Conservation (phyloP, 2,888 invertebrate species). For the Pseudococcus jackbeardsleyi region DNA sequence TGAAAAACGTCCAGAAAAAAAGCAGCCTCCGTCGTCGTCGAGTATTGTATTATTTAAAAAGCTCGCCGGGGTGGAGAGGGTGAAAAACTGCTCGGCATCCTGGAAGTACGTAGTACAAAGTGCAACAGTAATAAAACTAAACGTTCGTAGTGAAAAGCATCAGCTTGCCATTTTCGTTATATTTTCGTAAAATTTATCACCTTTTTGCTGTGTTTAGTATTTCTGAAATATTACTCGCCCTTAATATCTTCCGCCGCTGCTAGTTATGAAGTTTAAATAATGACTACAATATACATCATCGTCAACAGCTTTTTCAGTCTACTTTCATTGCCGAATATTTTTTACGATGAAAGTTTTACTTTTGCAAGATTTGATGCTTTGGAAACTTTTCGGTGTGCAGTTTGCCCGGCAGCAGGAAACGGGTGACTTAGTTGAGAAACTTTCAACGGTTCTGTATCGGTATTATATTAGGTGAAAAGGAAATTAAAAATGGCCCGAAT, state of each 20-base stretch:
- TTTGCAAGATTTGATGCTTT: slow-evolving; percentile 58
- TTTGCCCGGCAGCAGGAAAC: not conserved
- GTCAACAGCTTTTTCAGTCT: slow-evolving; percentile 62
- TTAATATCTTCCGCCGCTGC: slow-evolving; percentile 60
- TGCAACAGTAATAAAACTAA: slow-evolving; percentile 57
- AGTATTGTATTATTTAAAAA: slow-evolving; percentile 54
- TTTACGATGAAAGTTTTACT: slow-evolving; percentile 61
- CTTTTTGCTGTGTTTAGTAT: slow-evolving; percentile 55
- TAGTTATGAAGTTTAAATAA: slow-evolving; percentile 64
- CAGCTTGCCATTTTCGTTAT: slow-evolving; percentile 57
- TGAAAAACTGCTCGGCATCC: not conserved
- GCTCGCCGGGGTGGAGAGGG: not conserved
- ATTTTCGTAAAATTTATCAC: slow-evolving; percentile 61
- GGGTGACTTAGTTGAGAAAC: slow-evolving; percentile 32
- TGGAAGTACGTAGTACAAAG: slow-evolving; percentile 31
- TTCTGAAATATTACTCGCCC: slow-evolving; percentile 61
- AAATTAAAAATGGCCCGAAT: slow-evolving; percentile 43
- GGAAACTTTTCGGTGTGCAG: not conserved
- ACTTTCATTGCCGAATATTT: slow-evolving; percentile 62
- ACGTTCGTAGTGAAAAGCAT: slow-evolving; percentile 51
- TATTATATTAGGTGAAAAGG: slow-evolving; percentile 45
- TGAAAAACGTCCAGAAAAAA: slow-evolving; percentile 51
- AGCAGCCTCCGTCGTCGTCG: slow-evolving; percentile 42
- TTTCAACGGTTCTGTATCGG: slow-evolving; percentile 22
- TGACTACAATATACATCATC: slow-evolving; percentile 62